Evolutionary conservation across 1,140 invertebrate genomes (phyloP), one percentile per base, ranked within the genome.

Genomic region (Euwallacea similis): DNA sequence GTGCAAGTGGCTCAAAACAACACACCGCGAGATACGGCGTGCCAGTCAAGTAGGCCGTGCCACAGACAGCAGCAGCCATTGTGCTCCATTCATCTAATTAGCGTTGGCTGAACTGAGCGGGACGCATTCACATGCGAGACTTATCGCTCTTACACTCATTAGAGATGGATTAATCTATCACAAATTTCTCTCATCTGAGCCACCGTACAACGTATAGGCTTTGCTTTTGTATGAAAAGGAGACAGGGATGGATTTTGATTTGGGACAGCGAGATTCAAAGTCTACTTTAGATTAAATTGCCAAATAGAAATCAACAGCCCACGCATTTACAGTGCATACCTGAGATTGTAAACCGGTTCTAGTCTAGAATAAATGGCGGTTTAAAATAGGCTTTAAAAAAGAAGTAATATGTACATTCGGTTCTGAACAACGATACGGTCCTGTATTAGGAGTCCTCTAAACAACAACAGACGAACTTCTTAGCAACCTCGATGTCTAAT

Each of bases 131-230:
- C 74, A 75, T 75, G 75, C 72, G 73, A 78, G 78, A 79, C 78
- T 79, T 79, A 79, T 79, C 78, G 77, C 77, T 78, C 78, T 79
- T 78, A 78, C 78, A 74, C 78, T 77, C 76, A 77, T 76, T 77
- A 77, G 73, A 66, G 74, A 72, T 69, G 72, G 73, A 76, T 77
- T 77, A 77, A 77, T 77, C 75, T 74, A 77, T 77, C 76, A 77
- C 69, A 58, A 16, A 53, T 43, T 59, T 67, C 61, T 15, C 61
- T 69, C 74, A 71, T 73, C 69, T 70, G 75, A 60, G 66, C 64
- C 21, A 33, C 21, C 21, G 21, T 33, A 33, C 21, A 58, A 58
- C 56, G 56, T 44, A 50, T 56, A 66, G 44, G 50, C 10, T 64
- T 16, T 64, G 11, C 61, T 50, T 7, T 13, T 7, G 46, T 33